These are phyloP conservation scores for Philereme vetulata DNA, from an alignment of 2,888 invertebrate species.

Conservation along the genomic window DNA sequence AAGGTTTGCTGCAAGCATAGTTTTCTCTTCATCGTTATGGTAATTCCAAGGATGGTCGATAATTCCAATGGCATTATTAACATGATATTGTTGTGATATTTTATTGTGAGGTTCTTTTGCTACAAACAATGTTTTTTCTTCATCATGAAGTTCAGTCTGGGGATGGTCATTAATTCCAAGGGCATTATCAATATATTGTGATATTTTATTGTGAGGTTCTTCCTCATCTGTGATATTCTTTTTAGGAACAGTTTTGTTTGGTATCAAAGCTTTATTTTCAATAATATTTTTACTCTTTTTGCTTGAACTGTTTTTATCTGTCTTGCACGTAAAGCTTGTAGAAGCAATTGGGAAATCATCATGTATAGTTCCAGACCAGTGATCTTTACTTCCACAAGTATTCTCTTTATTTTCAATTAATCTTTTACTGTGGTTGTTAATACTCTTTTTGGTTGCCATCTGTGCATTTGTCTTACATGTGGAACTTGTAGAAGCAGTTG, in stretches of 20 bases:
- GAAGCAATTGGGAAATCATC: no score
- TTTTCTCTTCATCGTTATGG: constrained; percentile 16
- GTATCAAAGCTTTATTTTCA: neutral
- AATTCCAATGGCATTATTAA: neutral
- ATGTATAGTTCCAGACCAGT: no score
- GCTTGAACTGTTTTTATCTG: no score
- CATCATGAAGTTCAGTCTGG: no score
- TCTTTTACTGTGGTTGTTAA: constrained; percentile 2
- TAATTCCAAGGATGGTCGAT: neutral
- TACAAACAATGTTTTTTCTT: constrained; percentile 21
- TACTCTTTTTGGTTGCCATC: neutral
- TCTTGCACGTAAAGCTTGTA: no score
- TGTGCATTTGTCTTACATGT: constrained; percentile 32
- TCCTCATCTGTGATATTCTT: neutral
- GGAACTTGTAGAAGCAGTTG: constrained; percentile 49
- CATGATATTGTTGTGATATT: no score
- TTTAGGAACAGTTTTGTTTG: constrained; percentile 4
- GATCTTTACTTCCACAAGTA: no score
- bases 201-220: no score
- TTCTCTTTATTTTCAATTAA: neutral
- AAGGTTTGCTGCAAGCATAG: constrained; percentile 23
- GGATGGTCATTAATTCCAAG: no score
- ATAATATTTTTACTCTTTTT: no score
- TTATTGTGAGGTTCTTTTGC: constrained; percentile 1
- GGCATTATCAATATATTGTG: no score